Base-by-base conservation (phyloP, 1,140 invertebrate species). In the Hypothenemus hampei region DNA sequence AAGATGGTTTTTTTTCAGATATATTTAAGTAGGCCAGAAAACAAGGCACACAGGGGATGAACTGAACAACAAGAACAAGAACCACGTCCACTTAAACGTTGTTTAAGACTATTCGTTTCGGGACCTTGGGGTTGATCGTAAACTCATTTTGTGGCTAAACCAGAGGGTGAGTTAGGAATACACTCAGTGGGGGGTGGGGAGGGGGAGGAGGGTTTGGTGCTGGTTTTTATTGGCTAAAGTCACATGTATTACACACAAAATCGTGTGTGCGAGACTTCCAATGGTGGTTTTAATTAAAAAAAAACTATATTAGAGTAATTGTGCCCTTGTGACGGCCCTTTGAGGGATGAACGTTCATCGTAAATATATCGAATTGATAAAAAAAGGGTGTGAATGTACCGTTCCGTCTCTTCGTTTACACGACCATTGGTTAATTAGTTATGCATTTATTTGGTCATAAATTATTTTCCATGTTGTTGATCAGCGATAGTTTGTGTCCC, bases 131-230 rank as follows among this genome's bases (percentile, higher is more conserved):
- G 58, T 22, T 47, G 43, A 60, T 56, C 52, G 58, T 60, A 60
- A 60, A 60, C 58, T 56, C 53, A 60, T 60, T 60, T 47, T 40
- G n/a, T n/a, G n/a, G n/a, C n/a, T n/a, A n/a, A n/a, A n/a, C n/a
- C n/a, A n/a, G n/a, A n/a, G n/a, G n/a, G n/a, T n/a, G n/a, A n/a
- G n/a, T n/a, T n/a, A n/a, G n/a, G n/a, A n/a, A n/a, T n/a, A n/a
- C n/a, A n/a, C n/a, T n/a, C n/a, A n/a, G n/a, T n/a, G n/a, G n/a
- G n/a, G n/a, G n/a, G n/a, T n/a, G n/a, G n/a, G n/a, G n/a, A n/a
- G n/a, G n/a, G n/a, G n/a, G n/a, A n/a, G n/a, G n/a, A n/a, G n/a
- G n/a, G n/a, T n/a, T n/a, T n/a, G n/a, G n/a, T n/a, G n/a, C n/a
- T n/a, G n/a, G n/a, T n/a, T n/a, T n/a, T n/a, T n/a, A n/a, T n/a